These are phyloP conservation scores for Meloidogyne exigua DNA, from an alignment of 1,140 invertebrate species.

Conservation along the genomic window DNA sequence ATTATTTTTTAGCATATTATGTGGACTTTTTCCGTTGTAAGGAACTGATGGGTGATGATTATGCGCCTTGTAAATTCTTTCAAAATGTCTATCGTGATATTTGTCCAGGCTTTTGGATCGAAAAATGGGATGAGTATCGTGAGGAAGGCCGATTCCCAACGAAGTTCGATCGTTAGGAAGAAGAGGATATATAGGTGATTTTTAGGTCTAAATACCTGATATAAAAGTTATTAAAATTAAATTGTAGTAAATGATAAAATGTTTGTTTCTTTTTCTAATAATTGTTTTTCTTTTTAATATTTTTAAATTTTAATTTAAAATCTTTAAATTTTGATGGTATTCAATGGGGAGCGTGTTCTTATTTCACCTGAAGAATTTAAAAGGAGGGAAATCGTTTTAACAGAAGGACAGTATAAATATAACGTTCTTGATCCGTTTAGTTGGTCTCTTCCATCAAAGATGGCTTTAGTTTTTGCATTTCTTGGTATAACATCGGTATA, in stretches of 20 bases:
- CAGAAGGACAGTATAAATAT: constrained; percentile 30
- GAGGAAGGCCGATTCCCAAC: constrained; percentile 78
- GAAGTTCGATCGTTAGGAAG: constrained; percentile 61
- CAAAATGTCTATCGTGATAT: constrained; percentile 79
- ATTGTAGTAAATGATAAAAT: constrained; percentile 2
- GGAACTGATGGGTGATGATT: constrained; percentile 78
- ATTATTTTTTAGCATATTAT: constrained; percentile 80
- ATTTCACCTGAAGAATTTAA: constrained; percentile 33
- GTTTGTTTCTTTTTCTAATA: neutral
- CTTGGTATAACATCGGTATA: constrained; percentile 19
- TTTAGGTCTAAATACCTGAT: neutral
- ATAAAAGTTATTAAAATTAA: neutral
- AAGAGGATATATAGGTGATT: neutral
- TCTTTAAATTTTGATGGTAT: constrained; percentile 41
- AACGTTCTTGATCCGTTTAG: constrained; percentile 56
- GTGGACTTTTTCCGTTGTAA: constrained; percentile 91
- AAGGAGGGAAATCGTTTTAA: constrained; percentile 49
- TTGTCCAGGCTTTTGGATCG: constrained; percentile 84
- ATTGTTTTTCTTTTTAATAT: constrained; percentile 6
- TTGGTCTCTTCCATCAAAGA: constrained; percentile 54
- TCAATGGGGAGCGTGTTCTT: constrained; percentile 39
- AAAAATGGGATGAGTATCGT: constrained; percentile 85
- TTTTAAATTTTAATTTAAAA: constrained; percentile 18
- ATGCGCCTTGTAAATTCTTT: constrained; percentile 89
- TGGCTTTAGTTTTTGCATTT: constrained; percentile 31